A percentile compares a stretch with the other conserved stretches of the same genome.
These are phyloP conservation scores for Acanthisitta chloris DNA, from an alignment of 2,113 vertebrate genomes.

Conservation along the genomic window DNA sequence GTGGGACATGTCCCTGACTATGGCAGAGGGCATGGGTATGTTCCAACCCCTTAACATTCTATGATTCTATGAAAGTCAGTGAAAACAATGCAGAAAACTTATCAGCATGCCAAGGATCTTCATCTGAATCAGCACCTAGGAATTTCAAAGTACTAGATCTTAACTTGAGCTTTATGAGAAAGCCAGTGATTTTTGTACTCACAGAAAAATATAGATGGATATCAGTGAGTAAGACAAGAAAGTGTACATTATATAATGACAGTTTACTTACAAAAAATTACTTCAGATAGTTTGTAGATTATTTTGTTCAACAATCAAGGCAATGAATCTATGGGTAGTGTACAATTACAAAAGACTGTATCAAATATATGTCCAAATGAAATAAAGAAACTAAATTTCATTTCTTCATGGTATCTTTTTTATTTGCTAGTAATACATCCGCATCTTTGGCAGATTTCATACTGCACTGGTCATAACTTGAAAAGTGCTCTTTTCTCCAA, in stretches of 20 bases:
- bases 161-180: background rate
- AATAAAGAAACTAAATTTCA: no score
- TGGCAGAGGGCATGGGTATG: no score
- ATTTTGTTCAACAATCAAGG: background rate
- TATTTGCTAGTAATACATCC: background rate
- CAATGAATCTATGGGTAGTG: background rate
- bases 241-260: background rate
- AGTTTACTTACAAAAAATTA: background rate
- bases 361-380: background rate
- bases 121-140: background rate
- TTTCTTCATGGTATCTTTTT: background rate
- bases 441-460: background rate
- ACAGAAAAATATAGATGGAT: background rate
- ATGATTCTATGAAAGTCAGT: no score
- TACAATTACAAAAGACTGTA: background rate
- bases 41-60: no score
- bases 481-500: background rate
- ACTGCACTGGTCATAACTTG: background rate
- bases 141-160: background rate
- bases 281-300: background rate
- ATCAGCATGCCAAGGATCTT: accelerated
- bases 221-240: background rate
- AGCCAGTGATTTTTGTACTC: background rate
- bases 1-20: no score
- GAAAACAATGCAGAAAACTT: background rate